A percentile compares a stretch with the other conserved stretches of the same genome.
These are phyloP conservation scores for Nasonia longicornis DNA, from an alignment of 1,140 invertebrate genomes.

Conservation along the genomic window DNA sequence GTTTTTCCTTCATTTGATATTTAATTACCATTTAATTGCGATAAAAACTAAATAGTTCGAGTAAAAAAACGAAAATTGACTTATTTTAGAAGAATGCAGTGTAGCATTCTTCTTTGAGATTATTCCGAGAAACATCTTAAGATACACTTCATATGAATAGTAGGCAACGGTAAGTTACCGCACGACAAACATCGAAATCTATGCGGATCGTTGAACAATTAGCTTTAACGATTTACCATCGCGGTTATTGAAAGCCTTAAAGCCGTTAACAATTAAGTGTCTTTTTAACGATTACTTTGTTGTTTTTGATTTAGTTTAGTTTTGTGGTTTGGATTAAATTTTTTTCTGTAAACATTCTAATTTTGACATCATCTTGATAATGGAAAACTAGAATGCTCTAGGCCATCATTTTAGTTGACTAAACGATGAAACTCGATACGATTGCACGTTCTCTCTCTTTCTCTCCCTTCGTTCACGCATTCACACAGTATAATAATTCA, in stretches of 20 bases:
- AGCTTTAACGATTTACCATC: slow-evolving; percentile 5
- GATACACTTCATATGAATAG: not conserved
- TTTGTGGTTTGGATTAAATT: not conserved
- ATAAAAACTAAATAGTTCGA: not conserved
- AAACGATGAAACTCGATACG: slow-evolving; percentile 11
- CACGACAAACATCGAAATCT: slow-evolving; percentile 34
- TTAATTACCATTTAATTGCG: not conserved
- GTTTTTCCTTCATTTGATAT: not conserved
- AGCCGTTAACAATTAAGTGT: slow-evolving; percentile 1
- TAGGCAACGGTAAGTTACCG: slow-evolving; percentile 17
- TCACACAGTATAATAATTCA: not conserved
- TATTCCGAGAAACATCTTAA: not conserved
- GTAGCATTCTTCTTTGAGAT: not conserved
- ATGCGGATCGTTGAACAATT: slow-evolving; percentile 26
- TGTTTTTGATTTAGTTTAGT: not conserved
- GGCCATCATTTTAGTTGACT: slow-evolving; percentile 17
- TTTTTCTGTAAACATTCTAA: not conserved
- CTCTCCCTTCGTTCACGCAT: slow-evolving; percentile 1
- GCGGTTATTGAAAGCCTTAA: slow-evolving; percentile 14
- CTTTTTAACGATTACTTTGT: not conserved
- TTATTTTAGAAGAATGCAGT: not conserved
- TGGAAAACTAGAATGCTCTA: slow-evolving; percentile 1
- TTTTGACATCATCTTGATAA: not conserved
- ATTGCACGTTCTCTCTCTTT: slow-evolving; percentile 23
- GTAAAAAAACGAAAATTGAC: not conserved